Evolutionary conservation across 2,113 vertebrate species (phyloP).

Genomic region (Chloebia gouldiae): DNA sequence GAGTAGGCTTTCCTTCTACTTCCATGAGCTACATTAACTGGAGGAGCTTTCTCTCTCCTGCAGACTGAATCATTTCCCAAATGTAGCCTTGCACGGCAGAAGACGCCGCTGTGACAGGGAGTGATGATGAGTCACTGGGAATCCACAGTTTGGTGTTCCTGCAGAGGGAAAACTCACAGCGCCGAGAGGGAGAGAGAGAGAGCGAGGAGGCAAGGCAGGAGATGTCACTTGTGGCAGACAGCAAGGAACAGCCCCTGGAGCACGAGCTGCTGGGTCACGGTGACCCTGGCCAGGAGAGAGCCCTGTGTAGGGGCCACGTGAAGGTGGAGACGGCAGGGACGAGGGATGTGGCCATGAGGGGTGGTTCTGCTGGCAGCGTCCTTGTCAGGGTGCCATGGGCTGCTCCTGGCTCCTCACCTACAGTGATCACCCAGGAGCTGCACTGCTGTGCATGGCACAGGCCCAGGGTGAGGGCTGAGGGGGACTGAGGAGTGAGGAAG

Average conservation of each 20-base stretch:
- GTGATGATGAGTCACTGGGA: constrained; percentile 65
- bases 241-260: background rate
- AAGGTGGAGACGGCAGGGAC: rapidly evolving
- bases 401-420: background rate
- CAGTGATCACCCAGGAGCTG: rapidly evolving
- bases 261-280: background rate
- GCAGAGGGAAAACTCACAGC: constrained; percentile 27
- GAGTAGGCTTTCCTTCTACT: constrained; percentile 1
- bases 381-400: background rate
- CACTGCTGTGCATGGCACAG: rapidly evolving
- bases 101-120: constrained; percentile 50
- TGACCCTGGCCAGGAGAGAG: background rate
- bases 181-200: background rate
- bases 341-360: rapidly evolving
- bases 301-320: rapidly evolving
- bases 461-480: background rate
- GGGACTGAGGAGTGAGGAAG: no score
- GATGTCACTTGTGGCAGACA: background rate
- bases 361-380: rapidly evolving
- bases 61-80: constrained; percentile 67
- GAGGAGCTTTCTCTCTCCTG: constrained; percentile 40
- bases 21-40: constrained; percentile 22
- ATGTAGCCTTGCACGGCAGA: constrained; percentile 53
- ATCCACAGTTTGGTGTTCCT: constrained; percentile 55
- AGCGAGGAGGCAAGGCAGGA: background rate